Conservation (phyloP, 2,113 vertebrate species). For the Melanostigma gelatinosum region DNA sequence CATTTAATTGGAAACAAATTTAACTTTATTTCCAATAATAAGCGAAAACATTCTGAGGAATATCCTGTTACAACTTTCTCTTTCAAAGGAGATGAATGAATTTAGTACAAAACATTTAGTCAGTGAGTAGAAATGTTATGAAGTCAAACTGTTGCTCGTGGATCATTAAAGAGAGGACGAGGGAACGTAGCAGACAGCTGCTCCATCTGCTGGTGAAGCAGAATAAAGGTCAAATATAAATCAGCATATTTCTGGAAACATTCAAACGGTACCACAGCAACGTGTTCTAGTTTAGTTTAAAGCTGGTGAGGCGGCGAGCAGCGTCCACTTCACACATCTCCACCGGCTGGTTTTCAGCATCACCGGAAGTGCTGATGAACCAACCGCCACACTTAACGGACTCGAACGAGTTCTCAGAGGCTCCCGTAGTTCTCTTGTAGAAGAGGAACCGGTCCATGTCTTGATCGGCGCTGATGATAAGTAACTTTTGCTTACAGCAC, state of each 20-base stretch:
- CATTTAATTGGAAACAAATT: not conserved
- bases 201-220: conserved; percentile 31
- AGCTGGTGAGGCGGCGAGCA: accelerated
- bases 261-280: too few species aligned
- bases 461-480: not conserved
- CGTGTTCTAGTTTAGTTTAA: conserved; percentile 9
- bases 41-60: conserved; percentile 2
- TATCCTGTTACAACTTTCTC: conserved; percentile 36
- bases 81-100: not conserved
- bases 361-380: conserved; percentile 71
- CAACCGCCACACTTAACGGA: conserved; percentile 63
- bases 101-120: not conserved
- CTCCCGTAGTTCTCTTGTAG: not conserved
- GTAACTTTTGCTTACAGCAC: not conserved
- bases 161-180: not conserved
- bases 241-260: not conserved
- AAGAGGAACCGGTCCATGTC: conserved; percentile 73
- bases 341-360: not conserved
- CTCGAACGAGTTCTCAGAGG: conserved; percentile 58
- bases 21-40: not conserved
- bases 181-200: accelerated
- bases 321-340: conserved; percentile 46
- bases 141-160: not conserved
- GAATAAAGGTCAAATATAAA: not conserved
- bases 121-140: too few species aligned